Percentiles rank a stretch among this genome's conserved stretches.
Evolutionary conservation across 1,140 invertebrate species (phyloP).

Genomic region (Monochamus saltuarius): DNA sequence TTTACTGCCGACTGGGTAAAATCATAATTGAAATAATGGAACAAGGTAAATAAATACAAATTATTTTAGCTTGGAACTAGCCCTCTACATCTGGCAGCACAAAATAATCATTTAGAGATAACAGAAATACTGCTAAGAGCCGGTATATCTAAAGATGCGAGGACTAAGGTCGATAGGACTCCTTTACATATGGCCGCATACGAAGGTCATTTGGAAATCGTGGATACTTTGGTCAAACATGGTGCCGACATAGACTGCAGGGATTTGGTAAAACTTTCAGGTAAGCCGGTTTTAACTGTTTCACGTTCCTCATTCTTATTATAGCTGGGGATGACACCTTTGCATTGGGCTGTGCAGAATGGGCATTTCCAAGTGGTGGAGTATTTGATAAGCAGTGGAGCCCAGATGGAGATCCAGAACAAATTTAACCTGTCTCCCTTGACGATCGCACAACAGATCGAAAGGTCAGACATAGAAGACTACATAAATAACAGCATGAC

Average conservation of each 20-base stretch:
- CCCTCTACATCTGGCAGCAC: slow-evolving; percentile 83
- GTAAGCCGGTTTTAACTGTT: not conserved
- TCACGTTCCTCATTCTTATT: slow-evolving; percentile 20
- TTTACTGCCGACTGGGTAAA: slow-evolving; percentile 91
- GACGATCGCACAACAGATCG: slow-evolving; percentile 71
- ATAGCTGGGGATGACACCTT: slow-evolving; percentile 87
- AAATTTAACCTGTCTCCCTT: slow-evolving; percentile 85
- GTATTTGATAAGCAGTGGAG: slow-evolving; percentile 71
- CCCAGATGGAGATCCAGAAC: slow-evolving; percentile 65
- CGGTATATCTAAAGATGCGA: slow-evolving; percentile 82
- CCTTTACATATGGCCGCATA: slow-evolving; percentile 85
- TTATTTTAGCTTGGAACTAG: slow-evolving; percentile 77
- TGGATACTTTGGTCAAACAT: slow-evolving; percentile 73
- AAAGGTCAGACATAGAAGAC: slow-evolving; percentile 63
- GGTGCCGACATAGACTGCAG: slow-evolving; percentile 75
- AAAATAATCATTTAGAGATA: slow-evolving; percentile 78
- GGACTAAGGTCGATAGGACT: slow-evolving; percentile 91
- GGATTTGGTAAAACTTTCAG: slow-evolving; percentile 74
- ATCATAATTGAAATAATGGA: not conserved
- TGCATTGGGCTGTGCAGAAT: slow-evolving; percentile 92
- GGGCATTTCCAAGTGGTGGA: slow-evolving; percentile 71
- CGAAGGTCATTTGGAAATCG: slow-evolving; percentile 79
- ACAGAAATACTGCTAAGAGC: slow-evolving; percentile 80
- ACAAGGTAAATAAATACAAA: not conserved
- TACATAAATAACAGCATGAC: slow-evolving; percentile 56